Base-by-base conservation (phyloP, 1,140 invertebrate species). In the Drosophila pachea region DNA sequence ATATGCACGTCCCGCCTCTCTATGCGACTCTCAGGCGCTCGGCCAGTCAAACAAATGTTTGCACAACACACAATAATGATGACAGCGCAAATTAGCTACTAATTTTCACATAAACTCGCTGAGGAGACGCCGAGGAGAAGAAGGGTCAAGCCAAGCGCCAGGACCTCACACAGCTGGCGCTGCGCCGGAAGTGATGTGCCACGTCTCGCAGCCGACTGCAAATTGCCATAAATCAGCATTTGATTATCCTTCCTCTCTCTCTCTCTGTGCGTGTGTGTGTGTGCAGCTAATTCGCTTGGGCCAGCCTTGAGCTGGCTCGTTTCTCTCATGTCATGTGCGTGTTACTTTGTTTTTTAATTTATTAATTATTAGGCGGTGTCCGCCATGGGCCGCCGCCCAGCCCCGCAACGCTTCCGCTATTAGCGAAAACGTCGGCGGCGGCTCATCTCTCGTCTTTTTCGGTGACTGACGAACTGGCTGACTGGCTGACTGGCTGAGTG, bases 181-280 rank as follows among this genome's bases (percentile, higher is more conserved):
- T 59, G 42, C 69, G 63, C 82, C 81, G 81, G 81, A 86, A 86
- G 81, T 86, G 73, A 68, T 59, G 60, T 52, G 54, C 60, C 53
- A 52, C 31, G 52, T 55, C 40, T 53, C 43, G 22, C 43, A 38
- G 56, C 33, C 63, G 60, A 64, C 61, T 63, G 63, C 50, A 68
- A 84, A 84, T 84, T 84, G 81, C 81, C 79, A 84, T 84, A 84
- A 84, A 84, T 84, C 79, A 84, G 79, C 79, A 86, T 84, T 84
- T 84, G 81, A 84, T 84, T 86, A 84, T 84, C 81, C 81, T 83
- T 75, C 63, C 48, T 45, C n/a, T 36, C 49, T 16, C 12, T 14
- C 2, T 32, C 1, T 49, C 5, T 49, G 29, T 12, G n/a, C 12
- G 5, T 31, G 9, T 32, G 2, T 50, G 31, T 50, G 31, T 49